Base-by-base conservation (phyloP, 2,888 invertebrate genomes). In the Cylindroiulus punctatus region DNA sequence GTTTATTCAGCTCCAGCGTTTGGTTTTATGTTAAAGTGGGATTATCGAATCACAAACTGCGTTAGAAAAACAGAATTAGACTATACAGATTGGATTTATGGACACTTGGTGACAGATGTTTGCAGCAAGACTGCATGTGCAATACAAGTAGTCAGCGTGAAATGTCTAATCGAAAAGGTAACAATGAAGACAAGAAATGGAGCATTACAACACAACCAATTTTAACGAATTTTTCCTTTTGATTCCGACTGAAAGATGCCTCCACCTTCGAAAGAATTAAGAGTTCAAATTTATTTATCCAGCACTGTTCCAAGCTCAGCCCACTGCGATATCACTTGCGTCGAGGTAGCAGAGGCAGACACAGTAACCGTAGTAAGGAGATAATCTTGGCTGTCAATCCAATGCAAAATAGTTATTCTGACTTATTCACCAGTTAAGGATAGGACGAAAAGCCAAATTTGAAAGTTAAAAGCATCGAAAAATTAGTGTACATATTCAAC, bases 1-100 rank as follows among this genome's bases (percentile, higher is more conserved):
- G 82, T 82, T 40, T 82, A 82, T 32, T 82, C 82, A 19, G 82
- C 82, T 82, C 82, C 82, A 82, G 22, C 40, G 32, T 82, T 82
- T 82, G 32, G 82, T n/a, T 82, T 40, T 82, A 32, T 19, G 19
- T 82, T 82, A n/a, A 82, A 32, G 19, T 82, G 82, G 82, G 36
- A 82, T 32, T 32, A 82, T 82, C 82, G 32, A 1, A 82, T 40
- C 22, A n/a, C 30, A 17, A 32, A 82, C 36, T 82, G 82, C 40
- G 0, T 32, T 40, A 82, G 22, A 30, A 19, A 82, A 82, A 82
- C 82, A 3, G 82, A 82, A 40, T 19, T 40, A 82, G 82, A 82
- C 22, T 82, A 82, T 40, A 32, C 19, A 3, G 82, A 82, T 30
- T 82, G 82, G 82, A 82, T 82, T 82, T 82, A 82, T 32, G 82